Base-by-base conservation (phyloP, 2,113 vertebrate species). In the Saccopteryx leptura region DNA sequence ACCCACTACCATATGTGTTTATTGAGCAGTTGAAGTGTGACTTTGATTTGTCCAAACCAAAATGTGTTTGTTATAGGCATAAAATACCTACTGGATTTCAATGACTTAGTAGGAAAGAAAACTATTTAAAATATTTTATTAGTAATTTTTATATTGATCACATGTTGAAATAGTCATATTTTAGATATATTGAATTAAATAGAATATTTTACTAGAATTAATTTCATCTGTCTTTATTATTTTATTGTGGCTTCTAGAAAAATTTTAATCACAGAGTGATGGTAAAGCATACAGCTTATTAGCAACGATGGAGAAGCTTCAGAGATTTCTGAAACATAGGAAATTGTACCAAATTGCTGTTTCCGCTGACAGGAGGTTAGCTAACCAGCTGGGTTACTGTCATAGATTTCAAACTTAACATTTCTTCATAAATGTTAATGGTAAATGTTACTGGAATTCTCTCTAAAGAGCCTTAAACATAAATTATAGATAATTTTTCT, bases 371-470 rank as follows among this genome's bases (percentile, higher is more conserved):
- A 80, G 58, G 88, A 92, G 68, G 78, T 96, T 85, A 95, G 91
- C 63, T 95, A 97, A 97, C 66, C 23, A 84, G 58, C 56, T 82
- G 12, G 15, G 15, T 90, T 95, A 39, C 94, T 91, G 52, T 91
- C 88, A 95, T 75, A 39, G 72, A 75, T 94, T 94, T 92, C 82
- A 96, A 93, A 86, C 58, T 69, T 65, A 85, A 88, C 58, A 85
- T 95, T 97, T 95, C 85, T 96, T 93, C 54, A n/a, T 46, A 61
- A 79, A 58, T 80, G 76, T 94, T 83, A 79, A 52, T 75, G 72
- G 91, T 83, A 83, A 83, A 76, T 76, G 69, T 85, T 93, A 93
- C 23, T 50, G 46, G 86, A 61, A 9, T 86, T 91, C 28, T 82
- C 60, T 85, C 54, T 88, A 83, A 93, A 76, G 39, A 92, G 17